Evolutionary conservation across 2,888 invertebrate genomes (phyloP).

Genomic region (Chymomyza fuscimana): DNA sequence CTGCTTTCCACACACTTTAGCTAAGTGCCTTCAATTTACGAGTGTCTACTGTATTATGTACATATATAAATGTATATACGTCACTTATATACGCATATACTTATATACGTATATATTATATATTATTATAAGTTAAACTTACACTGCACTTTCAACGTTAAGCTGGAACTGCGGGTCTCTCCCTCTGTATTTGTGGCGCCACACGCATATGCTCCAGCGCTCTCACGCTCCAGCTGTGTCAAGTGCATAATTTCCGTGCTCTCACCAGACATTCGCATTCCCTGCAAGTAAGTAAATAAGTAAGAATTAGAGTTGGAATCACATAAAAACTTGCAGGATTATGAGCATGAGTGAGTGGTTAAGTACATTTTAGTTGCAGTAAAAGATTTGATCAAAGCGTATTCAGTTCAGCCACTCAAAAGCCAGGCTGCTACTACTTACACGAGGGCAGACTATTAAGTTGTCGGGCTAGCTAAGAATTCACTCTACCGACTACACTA

Average conservation of each 20-base stretch:
- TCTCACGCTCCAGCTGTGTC: conserved; percentile 85
- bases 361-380: conserved; percentile 19
- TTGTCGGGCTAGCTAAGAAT: too few relatives aligned
- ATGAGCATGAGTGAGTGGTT: conserved; percentile 19
- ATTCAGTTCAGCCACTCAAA: conserved; percentile 6
- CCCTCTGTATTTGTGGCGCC: conserved; percentile 90
- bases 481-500: too few relatives aligned
- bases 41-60: too few relatives aligned
- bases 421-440: background rate
- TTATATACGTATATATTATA: conserved; percentile 3
- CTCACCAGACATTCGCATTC: conserved; percentile 80
- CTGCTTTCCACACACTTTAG: too few relatives aligned
- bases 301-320: background rate
- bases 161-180: conserved; percentile 87
- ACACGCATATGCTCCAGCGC: conserved; percentile 89
- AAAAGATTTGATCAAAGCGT: conserved; percentile 22
- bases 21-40: too few relatives aligned
- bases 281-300: conserved; percentile 68
- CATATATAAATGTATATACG: too few relatives aligned
- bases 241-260: conserved; percentile 83
- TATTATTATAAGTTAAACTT: conserved; percentile 80
- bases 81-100: too few relatives aligned
- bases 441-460: too few relatives aligned
- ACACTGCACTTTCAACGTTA: conserved; percentile 89
- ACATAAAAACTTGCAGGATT: background rate